Evolutionary conservation across 2,888 invertebrate genomes (phyloP), one percentile per base, ranked within the genome.

Genomic region (Phytoseiulus persimilis): DNA sequence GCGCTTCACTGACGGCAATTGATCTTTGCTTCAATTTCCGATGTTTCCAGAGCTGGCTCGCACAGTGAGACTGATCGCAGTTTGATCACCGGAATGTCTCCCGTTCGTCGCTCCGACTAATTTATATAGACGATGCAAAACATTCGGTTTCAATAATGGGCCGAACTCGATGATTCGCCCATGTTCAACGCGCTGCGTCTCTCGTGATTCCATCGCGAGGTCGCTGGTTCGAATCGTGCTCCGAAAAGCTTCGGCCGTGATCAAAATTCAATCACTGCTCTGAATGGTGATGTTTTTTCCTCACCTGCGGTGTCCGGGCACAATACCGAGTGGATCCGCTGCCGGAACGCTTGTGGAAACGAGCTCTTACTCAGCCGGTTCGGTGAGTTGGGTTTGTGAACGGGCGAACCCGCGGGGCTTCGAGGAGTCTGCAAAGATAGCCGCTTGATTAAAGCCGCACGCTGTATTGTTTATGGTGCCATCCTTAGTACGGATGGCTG

Each of bases 291-390:
- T 33, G 1, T 31, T 31, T 32, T 32, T 39, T 31, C 28, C 87
- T 87, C 31, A 87, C 87, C 87, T n/a, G 87, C 87, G 32, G 87
- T 87, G 33, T 87, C 87, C 31, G 87, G 87, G 31, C 87, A 87
- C 32, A 87, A 45, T 32, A 87, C 87, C 6, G 87, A 87, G 39
- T 87, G 87, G 45, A 87, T 87, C 87, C 87, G 32, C 31, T 87
- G 87, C 6, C 87, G 87, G 87, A 87, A 87, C 33, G 87, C 87
- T 32, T 87, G 87, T 11, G 87, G 87, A 31, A 87, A 87, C 87
- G 87, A 87, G 45, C 87, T 87, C 87, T 87, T 87, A 39, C 87
- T 33, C 32, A 87, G 87, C 31, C 87, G 32, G 45, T 45, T 87
- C n/a, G 87, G 39, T 32, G 87, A 45, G 39, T 87, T 33, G 5